Base-by-base conservation (phyloP, 2,888 invertebrate genomes). In the Amiota minor region DNA sequence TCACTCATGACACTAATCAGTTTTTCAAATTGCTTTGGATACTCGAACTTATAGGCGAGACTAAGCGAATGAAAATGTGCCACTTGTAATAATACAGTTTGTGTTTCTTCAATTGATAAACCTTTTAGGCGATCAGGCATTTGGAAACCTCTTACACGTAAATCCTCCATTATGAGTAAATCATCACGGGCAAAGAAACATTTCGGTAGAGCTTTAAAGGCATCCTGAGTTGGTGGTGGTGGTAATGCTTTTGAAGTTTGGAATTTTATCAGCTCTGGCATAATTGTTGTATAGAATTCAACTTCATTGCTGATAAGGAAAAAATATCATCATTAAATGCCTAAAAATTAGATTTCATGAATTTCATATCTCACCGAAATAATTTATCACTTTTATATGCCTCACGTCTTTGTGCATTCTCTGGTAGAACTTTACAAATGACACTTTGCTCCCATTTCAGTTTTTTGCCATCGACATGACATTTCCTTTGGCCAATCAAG, bases 341-440 rank as follows among this genome's bases (percentile, higher is more conserved):
- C n/a, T n/a, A n/a, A n/a, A n/a, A n/a, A n/a, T n/a, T n/a, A n/a
- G n/a, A n/a, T n/a, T n/a, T n/a, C n/a, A n/a, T n/a, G n/a, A n/a
- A n/a, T n/a, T n/a, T n/a, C n/a, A n/a, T 23, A 14, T 70, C 78
- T 81, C 79, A 89, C 89, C 92, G 91, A 85, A 94, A 94, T 0
- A 94, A 87, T 72, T 92, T 91, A 74, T 94, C 94, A 83, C 94
- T 94, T 87, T 94, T 94, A 82, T 92, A 94, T 0, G 93, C 92
- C 81, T 94, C 94, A n/a, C 94, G 89, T 47, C 92, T 90, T 20
- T 92, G 90, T 11, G 91, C 89, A 76, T 92, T 94, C 77, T 93
- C 93, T 0, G 94, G 94, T 16, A 94, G 88, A 78, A 93, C 92
- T 89, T 94, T 94, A 88, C 93, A 94, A 74, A 94, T 94, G 56